Evolutionary conservation across 2,797 vertebrate genomes (phyloP).

Genomic region (Mycteria americana): DNA sequence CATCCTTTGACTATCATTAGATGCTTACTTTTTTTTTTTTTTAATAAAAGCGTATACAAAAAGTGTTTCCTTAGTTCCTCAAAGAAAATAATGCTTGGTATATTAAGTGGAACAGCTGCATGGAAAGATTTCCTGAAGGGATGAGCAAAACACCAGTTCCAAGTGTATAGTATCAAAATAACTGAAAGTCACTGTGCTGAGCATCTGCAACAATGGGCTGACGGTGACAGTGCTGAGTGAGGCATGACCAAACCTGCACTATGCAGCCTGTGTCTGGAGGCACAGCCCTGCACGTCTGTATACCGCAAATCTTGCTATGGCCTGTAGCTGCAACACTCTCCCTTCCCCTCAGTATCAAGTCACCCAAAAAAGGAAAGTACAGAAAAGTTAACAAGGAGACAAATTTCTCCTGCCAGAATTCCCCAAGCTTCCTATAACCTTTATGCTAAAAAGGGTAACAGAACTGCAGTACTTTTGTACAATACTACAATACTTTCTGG

Average conservation of each 20-base stretch:
- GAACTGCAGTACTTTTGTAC: not conserved
- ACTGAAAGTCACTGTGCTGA: not conserved
- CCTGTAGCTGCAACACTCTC: not conserved
- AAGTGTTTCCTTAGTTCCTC: not conserved
- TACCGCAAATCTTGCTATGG: not conserved
- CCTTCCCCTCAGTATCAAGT: not conserved
- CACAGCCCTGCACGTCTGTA: not conserved
- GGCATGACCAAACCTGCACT: not conserved
- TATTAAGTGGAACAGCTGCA: not conserved
- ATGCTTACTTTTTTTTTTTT: not conserved
- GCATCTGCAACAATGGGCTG: not conserved
- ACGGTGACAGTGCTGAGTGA: not conserved
- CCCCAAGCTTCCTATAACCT: not conserved
- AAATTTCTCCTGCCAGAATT: not conserved
- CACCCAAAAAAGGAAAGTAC: not conserved
- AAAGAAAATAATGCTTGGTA: not conserved
- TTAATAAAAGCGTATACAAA: not conserved
- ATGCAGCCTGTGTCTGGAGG: not conserved
- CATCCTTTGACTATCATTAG: not conserved
- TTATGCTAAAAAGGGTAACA: not conserved
- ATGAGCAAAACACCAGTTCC: not conserved
- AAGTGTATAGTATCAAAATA: not conserved
- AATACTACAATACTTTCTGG: not conserved
- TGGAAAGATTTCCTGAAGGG: not conserved
- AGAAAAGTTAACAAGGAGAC: not conserved